phyloP scores from a whole-genome alignment of 2,113 vertebrate species.

The Lota lota region DNA sequence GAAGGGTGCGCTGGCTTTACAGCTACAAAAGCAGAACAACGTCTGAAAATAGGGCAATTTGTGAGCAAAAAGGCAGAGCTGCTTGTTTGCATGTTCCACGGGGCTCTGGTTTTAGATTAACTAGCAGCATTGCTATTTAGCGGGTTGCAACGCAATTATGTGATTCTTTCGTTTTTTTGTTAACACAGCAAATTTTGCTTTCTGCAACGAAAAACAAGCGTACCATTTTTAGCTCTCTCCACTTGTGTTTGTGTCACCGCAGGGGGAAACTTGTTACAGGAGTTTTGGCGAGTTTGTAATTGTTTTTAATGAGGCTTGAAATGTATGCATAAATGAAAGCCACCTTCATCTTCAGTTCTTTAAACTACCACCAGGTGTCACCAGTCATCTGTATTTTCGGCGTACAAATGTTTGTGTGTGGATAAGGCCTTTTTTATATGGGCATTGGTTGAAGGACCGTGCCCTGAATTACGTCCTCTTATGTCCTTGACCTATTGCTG shows the following conservation, averaged over 20 bases:
- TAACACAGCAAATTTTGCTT: conserved; percentile 61
- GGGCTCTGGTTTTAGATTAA: conserved; percentile 53
- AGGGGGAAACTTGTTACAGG: conserved; percentile 37
- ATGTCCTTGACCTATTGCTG: no score
- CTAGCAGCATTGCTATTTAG: conserved; percentile 56
- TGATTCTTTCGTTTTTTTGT: conserved; percentile 47
- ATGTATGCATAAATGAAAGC: not conserved
- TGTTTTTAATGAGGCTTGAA: conserved; percentile 22
- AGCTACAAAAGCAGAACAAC: conserved; percentile 60
- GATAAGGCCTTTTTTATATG: not conserved
- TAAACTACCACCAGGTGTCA: conserved; percentile 64
- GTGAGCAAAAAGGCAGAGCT: conserved; percentile 75
- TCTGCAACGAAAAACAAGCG: conserved; percentile 60
- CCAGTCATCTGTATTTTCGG: conserved; percentile 35
- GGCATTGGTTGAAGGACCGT: not conserved
- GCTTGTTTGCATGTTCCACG: conserved; percentile 49
- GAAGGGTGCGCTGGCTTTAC: conserved; percentile 49
- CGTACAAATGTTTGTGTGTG: not conserved
- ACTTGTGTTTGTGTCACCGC: conserved; percentile 33
- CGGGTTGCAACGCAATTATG: conserved; percentile 54
- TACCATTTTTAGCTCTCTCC: conserved; percentile 36
- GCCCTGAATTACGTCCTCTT: not conserved
- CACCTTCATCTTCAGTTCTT: conserved; percentile 6
- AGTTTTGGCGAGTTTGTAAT: conserved; percentile 23
- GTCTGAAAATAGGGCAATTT: conserved; percentile 76